Percentiles rank a stretch among this genome's conserved stretches.
Conservation (phyloP, 2,113 vertebrate species). For the Notarius quadriscutis region DNA sequence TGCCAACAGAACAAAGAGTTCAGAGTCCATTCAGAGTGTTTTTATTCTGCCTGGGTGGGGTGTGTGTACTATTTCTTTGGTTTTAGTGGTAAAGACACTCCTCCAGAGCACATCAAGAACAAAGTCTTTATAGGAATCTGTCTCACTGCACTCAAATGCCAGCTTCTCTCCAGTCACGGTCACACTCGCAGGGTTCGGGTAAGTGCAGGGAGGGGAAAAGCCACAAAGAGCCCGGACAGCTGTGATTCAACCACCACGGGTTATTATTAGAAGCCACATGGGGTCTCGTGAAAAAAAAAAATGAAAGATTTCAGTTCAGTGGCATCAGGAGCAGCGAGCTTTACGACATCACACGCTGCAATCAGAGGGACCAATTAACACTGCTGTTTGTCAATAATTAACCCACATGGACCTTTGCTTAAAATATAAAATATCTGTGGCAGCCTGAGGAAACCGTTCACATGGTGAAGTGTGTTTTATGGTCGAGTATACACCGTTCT, state of each 20-base stretch:
- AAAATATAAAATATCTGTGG: neutral
- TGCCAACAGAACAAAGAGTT: conserved; percentile 26
- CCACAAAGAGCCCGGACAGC: conserved; percentile 37
- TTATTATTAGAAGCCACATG: conserved; percentile 46
- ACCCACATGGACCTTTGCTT: neutral
- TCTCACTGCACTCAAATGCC: neutral
- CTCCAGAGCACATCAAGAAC: neutral
- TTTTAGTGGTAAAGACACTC: conserved; percentile 28
- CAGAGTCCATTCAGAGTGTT: conserved; percentile 39
- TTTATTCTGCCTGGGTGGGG: conserved; percentile 21
- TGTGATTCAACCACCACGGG: conserved; percentile 36
- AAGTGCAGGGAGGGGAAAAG: conserved; percentile 45
- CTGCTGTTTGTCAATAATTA: neutral
- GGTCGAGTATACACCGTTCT: neutral
- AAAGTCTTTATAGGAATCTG: neutral
- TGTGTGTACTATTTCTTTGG: neutral
- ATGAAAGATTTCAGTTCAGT: conserved; percentile 18
- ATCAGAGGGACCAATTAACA: conserved; percentile 1
- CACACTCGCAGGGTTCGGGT: conserved; percentile 11
- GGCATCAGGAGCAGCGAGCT: neutral
- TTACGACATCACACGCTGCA: neutral
- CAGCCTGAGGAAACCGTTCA: neutral
- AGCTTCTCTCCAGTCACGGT: neutral
- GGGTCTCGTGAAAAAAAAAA: neutral
- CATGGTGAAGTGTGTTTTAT: neutral